Evolutionary conservation across 1,140 invertebrate genomes (phyloP).

Genomic region (Bombus sylvicola): DNA sequence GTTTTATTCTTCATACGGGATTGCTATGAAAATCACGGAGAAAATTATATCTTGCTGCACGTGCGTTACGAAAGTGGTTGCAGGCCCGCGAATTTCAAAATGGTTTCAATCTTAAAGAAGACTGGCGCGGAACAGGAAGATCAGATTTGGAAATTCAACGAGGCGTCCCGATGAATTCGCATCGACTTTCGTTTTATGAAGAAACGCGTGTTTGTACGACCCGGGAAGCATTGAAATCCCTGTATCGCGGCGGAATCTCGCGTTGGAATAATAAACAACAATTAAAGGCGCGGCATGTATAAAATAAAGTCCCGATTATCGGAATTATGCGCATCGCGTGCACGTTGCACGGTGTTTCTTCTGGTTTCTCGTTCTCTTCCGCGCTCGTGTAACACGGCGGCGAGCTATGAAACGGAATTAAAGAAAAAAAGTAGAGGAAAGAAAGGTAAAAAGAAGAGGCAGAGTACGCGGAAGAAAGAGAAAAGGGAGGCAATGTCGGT

Average conservation of each 20-base stretch:
- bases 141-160: not conserved
- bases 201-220: not conserved
- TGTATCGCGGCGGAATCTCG: conserved; percentile 5
- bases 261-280: conserved; percentile 28
- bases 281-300: conserved; percentile 29
- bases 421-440: not conserved
- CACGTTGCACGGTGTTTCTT: conserved; percentile 7
- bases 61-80: not conserved
- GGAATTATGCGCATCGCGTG: conserved; percentile 52
- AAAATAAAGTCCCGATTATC: conserved; percentile 43
- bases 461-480: not conserved
- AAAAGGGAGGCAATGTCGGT: not conserved
- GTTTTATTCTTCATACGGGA: not conserved
- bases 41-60: not conserved
- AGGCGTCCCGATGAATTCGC: not conserved
- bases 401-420: not conserved
- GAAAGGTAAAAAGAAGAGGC: not conserved
- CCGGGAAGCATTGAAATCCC: conserved; percentile 14
- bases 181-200: conserved; percentile 5
- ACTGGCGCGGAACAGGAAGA: not conserved
- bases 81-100: not conserved
- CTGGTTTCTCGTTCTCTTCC: conserved; percentile 14
- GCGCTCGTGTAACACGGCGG: conserved; percentile 31
- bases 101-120: not conserved
- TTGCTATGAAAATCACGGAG: too few relatives aligned